Conservation (phyloP, 1,140 invertebrate genomes). For the Forficula auricularia region DNA sequence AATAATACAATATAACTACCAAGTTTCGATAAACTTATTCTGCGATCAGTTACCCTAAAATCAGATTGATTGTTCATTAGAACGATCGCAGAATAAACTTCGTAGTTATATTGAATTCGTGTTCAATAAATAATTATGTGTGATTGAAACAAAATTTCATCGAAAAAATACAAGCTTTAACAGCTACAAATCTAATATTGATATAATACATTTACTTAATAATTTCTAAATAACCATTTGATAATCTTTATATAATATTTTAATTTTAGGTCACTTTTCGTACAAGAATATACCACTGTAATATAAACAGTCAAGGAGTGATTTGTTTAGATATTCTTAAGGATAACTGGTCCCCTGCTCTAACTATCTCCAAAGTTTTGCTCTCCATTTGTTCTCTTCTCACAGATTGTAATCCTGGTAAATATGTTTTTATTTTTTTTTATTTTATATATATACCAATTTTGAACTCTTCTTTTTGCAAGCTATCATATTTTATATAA, state of each 20-base stretch:
- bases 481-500: background rate
- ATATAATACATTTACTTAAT: too few relatives aligned
- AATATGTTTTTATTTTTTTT: slow-evolving; percentile 14
- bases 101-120: too few relatives aligned
- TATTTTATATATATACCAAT: background rate
- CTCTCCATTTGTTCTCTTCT: slow-evolving; percentile 87
- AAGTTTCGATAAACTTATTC: too few relatives aligned
- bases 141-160: too few relatives aligned
- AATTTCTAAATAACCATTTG: too few relatives aligned
- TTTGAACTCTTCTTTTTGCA: slow-evolving; percentile 1
- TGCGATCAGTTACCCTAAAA: too few relatives aligned
- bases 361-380: slow-evolving; percentile 88
- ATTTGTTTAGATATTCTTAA: slow-evolving; percentile 92
- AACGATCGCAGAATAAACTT: too few relatives aligned
- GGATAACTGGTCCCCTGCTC: slow-evolving; percentile 88
- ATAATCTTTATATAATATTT: background rate
- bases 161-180: too few relatives aligned
- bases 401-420: slow-evolving; percentile 92
- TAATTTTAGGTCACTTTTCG: slow-evolving; percentile 75
- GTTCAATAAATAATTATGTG: too few relatives aligned
- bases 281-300: slow-evolving; percentile 90
- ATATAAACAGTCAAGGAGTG: slow-evolving; percentile 91
- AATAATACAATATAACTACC: too few relatives aligned
- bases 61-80: too few relatives aligned
- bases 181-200: too few relatives aligned